Evolutionary conservation across 2,888 invertebrate genomes (phyloP), one percentile per base, ranked within the genome.

Genomic region (Drosophila pegasa): DNA sequence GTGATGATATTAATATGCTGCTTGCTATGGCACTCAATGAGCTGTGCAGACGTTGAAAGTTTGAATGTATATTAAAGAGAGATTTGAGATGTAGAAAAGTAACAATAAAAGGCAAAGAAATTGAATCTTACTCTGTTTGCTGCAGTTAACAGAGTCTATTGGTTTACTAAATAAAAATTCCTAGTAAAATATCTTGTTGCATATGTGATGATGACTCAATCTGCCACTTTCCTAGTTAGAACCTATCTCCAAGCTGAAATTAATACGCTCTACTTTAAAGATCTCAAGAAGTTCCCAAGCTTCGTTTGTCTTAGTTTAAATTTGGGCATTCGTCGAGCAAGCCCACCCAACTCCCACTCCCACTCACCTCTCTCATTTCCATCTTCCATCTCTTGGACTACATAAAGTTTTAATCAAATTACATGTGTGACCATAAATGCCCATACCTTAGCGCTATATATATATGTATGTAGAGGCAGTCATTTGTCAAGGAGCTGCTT

Each of bases 381-480:
- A n/a, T 31, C 31, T 38, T 41, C 38, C 55, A 65, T 47, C 5
- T 37, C 38, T 33, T 10, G 20, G n/a, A 16, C 43, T 25, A 27
- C 12, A 29, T 33, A 54, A 63, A 56, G 29, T 69, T 60, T 63
- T 62, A 59, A 63, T 82, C 80, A 83, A 86, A 83, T 72, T 75
- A 72, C 83, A 79, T 60, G 81, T 70, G 68, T 70, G 63, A 56
- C 67, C 67, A 57, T 37, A 41, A 16, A 27, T n/a, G 18, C 12
- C 18, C 6, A 5, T 45, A 12, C 18, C 20, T 16, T 10, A 16
- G 7, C 41, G 14, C 14, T 7, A 5, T 6, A 8, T 9, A n/a
- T 1, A n/a, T n/a, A n/a, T n/a, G n/a, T n/a, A 25, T 9, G n/a
- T 25, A 22, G 22, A 25, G n/a, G n/a, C 41, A 22, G 22, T 8